Conservation (phyloP, 2,888 invertebrate species). For the Nymphalis urticae region DNA sequence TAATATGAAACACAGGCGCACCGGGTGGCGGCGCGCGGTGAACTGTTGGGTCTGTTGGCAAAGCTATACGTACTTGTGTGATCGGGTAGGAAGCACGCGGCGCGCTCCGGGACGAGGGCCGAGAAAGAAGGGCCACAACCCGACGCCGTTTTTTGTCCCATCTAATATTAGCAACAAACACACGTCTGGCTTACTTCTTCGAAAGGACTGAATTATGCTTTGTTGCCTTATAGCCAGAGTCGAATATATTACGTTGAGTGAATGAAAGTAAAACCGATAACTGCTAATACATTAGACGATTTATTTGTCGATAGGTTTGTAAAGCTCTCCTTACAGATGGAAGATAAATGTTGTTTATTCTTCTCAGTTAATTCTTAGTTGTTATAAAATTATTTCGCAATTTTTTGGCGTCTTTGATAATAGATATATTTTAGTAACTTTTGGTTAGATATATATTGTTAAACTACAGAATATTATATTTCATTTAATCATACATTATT, state of each 20-base stretch:
- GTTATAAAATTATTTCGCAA: too few relatives aligned
- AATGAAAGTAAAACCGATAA: constrained; percentile 36
- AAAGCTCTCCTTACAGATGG: constrained; percentile 1
- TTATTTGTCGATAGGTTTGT: constrained; percentile 12
- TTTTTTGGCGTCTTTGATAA: too few relatives aligned
- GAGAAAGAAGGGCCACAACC: constrained; percentile 70
- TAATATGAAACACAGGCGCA: constrained; percentile 54
- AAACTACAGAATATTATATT: too few relatives aligned
- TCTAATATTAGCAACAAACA: constrained; percentile 72
- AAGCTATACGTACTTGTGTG: constrained; percentile 42
- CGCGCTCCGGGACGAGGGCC: constrained; percentile 57
- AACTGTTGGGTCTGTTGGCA: constrained; percentile 50
- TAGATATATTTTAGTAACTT: too few relatives aligned
- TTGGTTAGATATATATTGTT: too few relatives aligned
- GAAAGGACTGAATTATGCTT: constrained; percentile 45
- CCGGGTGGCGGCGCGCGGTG: constrained; percentile 61
- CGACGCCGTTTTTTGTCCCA: constrained; percentile 71
- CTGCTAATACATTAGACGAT: constrained; percentile 25
- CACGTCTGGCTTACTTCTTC: constrained; percentile 59
- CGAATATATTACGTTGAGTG: constrained; percentile 24
- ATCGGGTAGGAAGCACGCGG: constrained; percentile 45
- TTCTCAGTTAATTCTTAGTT: too few relatives aligned
- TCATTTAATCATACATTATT: too few relatives aligned
- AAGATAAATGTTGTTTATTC: not conserved
- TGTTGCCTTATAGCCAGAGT: constrained; percentile 31